These are phyloP conservation scores for Hydriomena furcata DNA, from an alignment of 2,888 invertebrate genomes.

Conservation along the genomic window DNA sequence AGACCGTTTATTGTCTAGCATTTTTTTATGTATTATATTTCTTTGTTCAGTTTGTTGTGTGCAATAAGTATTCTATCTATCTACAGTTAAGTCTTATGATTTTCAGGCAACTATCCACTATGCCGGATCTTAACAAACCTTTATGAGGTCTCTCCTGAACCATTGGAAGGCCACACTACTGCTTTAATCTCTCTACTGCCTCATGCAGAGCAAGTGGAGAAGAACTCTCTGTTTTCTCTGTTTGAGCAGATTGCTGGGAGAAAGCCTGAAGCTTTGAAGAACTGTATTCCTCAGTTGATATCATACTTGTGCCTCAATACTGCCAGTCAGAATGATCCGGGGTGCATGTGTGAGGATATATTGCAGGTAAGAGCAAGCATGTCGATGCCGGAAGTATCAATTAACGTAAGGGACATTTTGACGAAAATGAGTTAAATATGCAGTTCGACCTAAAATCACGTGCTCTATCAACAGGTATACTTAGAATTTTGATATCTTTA, in stretches of 20 bases:
- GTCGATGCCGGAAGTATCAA: no score
- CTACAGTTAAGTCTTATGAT: not conserved
- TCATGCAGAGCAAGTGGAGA: conserved; percentile 93
- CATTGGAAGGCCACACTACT: conserved; percentile 92
- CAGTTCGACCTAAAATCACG: no score
- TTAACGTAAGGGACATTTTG: no score
- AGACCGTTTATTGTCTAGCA: no score
- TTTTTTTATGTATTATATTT: no score
- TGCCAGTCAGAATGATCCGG: conserved; percentile 62
- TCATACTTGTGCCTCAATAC: conserved; percentile 86
- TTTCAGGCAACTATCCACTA: conserved; percentile 92
- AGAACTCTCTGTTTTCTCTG: conserved; percentile 91
- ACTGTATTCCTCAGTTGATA: conserved; percentile 91
- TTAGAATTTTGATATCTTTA: no score
- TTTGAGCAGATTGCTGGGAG: conserved; percentile 92
- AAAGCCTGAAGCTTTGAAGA: conserved; percentile 91
- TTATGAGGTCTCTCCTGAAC: conserved; percentile 93
- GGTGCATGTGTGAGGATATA: conserved; percentile 77
- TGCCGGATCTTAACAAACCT: conserved; percentile 95
- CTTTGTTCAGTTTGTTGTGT: no score
- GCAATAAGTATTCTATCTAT: no score
- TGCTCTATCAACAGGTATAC: no score
- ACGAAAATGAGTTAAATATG: no score
- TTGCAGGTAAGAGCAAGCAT: conserved; percentile 71
- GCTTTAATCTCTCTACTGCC: conserved; percentile 91